These are phyloP conservation scores for Hippopotamus amphibius DNA, from an alignment of 2,113 vertebrate genomes.

Conservation along the genomic window DNA sequence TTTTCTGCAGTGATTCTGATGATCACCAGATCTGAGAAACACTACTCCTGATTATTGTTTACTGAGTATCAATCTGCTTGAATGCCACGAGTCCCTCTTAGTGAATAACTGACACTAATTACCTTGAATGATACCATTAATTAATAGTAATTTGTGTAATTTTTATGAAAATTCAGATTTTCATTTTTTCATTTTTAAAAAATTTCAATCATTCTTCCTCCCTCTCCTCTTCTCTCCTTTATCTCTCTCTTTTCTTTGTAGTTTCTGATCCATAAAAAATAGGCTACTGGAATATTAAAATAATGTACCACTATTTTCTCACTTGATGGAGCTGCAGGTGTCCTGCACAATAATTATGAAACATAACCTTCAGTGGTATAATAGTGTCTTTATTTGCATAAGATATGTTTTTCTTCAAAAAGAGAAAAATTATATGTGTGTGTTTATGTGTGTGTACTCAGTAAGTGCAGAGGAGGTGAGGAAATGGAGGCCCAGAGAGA, in stretches of 20 bases:
- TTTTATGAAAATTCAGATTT: conserved; percentile 11
- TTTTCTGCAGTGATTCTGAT: background rate
- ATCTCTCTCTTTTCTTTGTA: background rate
- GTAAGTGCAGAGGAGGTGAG: background rate
- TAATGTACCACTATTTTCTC: background rate
- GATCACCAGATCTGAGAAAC: background rate
- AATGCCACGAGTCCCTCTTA: background rate
- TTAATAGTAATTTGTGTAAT: background rate
- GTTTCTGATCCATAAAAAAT: conserved; percentile 19
- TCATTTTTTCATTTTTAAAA: background rate
- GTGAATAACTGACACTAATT: background rate
- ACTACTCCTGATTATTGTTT: background rate
- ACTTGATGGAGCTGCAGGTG: background rate
- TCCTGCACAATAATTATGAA: background rate
- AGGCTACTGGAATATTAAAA: background rate
- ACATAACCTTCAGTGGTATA: background rate
- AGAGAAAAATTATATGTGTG: background rate
- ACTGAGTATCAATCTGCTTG: background rate
- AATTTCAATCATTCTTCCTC: background rate
- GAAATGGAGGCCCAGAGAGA: background rate
- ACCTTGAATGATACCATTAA: background rate
- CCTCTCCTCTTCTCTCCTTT: background rate
- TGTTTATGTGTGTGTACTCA: background rate
- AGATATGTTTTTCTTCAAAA: background rate
- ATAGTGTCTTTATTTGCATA: background rate